phyloP scores from a whole-genome alignment of 2,888 invertebrate species.

The Hyles lineata region DNA sequence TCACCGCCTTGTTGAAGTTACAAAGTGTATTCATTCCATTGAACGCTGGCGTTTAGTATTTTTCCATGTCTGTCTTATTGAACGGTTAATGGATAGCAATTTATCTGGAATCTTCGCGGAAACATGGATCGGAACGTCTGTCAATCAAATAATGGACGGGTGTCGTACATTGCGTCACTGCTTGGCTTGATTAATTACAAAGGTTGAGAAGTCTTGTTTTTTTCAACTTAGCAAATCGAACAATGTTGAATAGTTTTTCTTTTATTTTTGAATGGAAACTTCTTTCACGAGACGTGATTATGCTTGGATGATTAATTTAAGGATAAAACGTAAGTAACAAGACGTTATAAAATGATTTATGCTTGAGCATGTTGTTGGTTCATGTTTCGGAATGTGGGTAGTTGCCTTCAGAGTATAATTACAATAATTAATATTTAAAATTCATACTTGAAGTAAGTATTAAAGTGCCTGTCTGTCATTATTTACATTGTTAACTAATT shows the following conservation, averaged over 20 bases:
- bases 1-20: background rate
- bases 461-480: too few relatives aligned
- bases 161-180: constrained; percentile 47
- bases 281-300: constrained; percentile 1
- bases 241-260: constrained; percentile 16
- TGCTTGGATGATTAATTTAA: background rate
- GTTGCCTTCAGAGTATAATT: too few relatives aligned
- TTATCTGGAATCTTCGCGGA: too few relatives aligned
- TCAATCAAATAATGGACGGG: constrained; percentile 47
- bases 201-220: constrained; percentile 15
- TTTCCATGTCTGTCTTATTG: background rate
- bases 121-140: constrained; percentile 29
- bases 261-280: constrained; percentile 3
- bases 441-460: too few relatives aligned
- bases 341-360: background rate
- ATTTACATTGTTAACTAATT: too few relatives aligned
- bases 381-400: background rate
- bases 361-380: background rate
- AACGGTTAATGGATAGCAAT: background rate
- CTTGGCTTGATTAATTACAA: constrained; percentile 38
- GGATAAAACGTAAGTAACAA: background rate
- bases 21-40: background rate
- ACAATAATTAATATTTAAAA: too few relatives aligned
- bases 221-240: constrained; percentile 23
- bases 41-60: background rate